Evolutionary conservation across 2,797 vertebrate species (phyloP), one percentile per base, ranked within the genome.

Genomic region (Psittacula echo): DNA sequence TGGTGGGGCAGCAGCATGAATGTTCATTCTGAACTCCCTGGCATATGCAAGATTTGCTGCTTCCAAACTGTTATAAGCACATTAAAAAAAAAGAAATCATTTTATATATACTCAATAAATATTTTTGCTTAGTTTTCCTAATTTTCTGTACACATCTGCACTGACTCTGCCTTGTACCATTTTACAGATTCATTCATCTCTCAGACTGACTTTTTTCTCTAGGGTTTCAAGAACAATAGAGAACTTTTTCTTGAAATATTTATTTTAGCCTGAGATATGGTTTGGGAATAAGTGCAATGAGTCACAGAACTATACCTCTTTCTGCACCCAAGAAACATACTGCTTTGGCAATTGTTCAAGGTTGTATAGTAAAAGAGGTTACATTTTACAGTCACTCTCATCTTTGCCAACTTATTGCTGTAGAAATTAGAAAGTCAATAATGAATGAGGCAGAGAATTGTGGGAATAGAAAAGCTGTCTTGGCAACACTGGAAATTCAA

Each of bases 371-470:
- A 91, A 89, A 91, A 70, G 65, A 85, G 85, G 64, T 74, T 83
- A 51, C 68, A 29, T 90, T 87, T 89, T 80, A 64, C 37, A 62
- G 23, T 84, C 79, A 53, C 6, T 88, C 22, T 77, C 78, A 83
- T 85, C 61, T 82, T 87, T 87, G 11, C 72, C 75, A 89, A 15
- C 30, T 95, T 88, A 86, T 60, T 83, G 47, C 68, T 71, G 65
- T n/a, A 89, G 68, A 94, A 93, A 94, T 93, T 74, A 91, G 51
- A 77, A 92, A 92, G 64, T 94, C 91, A 94, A 91, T 95, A 91
- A 89, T 48, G 87, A 77, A 93, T 77, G 67, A 94, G 78, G 30
- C 37, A 73, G 20, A 58, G 84, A 64, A 82, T 21, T 74, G 29
- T 37, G 27, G 44, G 29, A 92, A 70, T 19, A 77, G 50, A 83